Evolutionary conservation across 37 sponge, comb jelly and placozoan species (phyloP), one percentile per base, ranked within the genome.

Genomic region (Aplysina aerophoba): DNA sequence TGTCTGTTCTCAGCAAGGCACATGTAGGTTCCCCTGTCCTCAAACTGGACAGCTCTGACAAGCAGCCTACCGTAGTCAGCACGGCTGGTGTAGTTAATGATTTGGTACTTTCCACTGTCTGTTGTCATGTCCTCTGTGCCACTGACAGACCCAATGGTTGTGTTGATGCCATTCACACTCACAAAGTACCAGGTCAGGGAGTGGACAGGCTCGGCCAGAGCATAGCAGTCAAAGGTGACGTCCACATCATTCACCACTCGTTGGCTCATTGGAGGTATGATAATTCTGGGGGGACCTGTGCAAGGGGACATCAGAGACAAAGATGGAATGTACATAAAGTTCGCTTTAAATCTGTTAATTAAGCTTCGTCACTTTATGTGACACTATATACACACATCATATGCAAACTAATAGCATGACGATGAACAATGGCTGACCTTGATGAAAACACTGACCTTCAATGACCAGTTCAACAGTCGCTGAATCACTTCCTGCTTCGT

Each of bases 281-380:
- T 37, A 41, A 93, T 84, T 59, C 41, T 58, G 27, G 93, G 93
- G 41, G 79, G 85, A 65, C 93, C 93, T 93, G 55, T 59, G n/a
- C n/a, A n/a, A n/a, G n/a, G n/a, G n/a, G n/a, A n/a, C n/a, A n/a
- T n/a, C n/a, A n/a, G n/a, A n/a, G n/a, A n/a, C n/a, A n/a, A n/a
- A n/a, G n/a, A n/a, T n/a, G n/a, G n/a, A n/a, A n/a, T n/a, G n/a
- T n/a, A n/a, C n/a, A n/a, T n/a, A n/a, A n/a, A n/a, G n/a, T n/a
- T n/a, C n/a, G n/a, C n/a, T n/a, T n/a, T n/a, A n/a, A n/a, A n/a
- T n/a, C n/a, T n/a, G n/a, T n/a, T n/a, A n/a, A n/a, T n/a, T n/a
- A n/a, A n/a, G n/a, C n/a, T n/a, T n/a, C n/a, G n/a, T n/a, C n/a
- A n/a, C n/a, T n/a, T n/a, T n/a, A n/a, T n/a, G n/a, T n/a, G n/a